A percentile compares a stretch with the other conserved stretches of the same genome.
phyloP scores from a whole-genome alignment of 2,797 vertebrate genomes.

The Setipinna tenuifilis region DNA sequence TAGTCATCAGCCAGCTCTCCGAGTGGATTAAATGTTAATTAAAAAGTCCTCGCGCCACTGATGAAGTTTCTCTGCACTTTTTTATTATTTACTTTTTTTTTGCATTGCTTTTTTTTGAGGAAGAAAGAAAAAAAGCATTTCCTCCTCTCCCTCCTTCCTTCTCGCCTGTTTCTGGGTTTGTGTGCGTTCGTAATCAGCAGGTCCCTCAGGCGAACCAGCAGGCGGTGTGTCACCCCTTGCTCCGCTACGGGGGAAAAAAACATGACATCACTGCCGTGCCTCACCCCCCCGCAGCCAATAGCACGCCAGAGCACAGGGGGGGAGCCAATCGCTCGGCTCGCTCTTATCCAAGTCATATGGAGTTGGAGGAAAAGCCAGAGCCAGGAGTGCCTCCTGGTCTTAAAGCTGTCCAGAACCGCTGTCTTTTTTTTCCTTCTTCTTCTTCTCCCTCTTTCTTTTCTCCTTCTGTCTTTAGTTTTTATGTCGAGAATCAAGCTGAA shows the following conservation, averaged over 20 bases:
- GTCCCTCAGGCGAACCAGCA: constrained; percentile 57
- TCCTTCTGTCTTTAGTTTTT: constrained; percentile 27
- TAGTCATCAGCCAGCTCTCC: constrained; percentile 68
- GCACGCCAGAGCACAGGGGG: background rate
- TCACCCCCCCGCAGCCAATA: constrained; percentile 48
- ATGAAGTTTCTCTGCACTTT: constrained; percentile 58
- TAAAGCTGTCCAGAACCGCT: constrained; percentile 72
- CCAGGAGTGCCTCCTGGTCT: constrained; percentile 79
- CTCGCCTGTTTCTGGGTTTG: constrained; percentile 48
- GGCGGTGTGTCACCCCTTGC: constrained; percentile 55
- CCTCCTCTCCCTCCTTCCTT: constrained; percentile 44
- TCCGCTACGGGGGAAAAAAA: constrained; percentile 63
- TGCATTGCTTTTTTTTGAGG: background rate
- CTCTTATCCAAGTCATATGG: constrained; percentile 85
- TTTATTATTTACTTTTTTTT: background rate
- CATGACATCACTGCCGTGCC: constrained; percentile 73
- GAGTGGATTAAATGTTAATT: constrained; percentile 70
- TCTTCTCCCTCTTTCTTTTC: constrained; percentile 47
- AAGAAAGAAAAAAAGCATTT: background rate
- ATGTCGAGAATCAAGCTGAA: constrained; percentile 66
- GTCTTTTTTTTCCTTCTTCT: constrained; percentile 22
- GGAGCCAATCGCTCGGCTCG: constrained; percentile 53
- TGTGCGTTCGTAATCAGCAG: constrained; percentile 61
- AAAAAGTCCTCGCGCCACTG: constrained; percentile 60
- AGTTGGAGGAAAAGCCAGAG: constrained; percentile 70